These are phyloP conservation scores for Brevipalpus yothersi DNA, from an alignment of 1,140 invertebrate genomes.

Conservation along the genomic window DNA sequence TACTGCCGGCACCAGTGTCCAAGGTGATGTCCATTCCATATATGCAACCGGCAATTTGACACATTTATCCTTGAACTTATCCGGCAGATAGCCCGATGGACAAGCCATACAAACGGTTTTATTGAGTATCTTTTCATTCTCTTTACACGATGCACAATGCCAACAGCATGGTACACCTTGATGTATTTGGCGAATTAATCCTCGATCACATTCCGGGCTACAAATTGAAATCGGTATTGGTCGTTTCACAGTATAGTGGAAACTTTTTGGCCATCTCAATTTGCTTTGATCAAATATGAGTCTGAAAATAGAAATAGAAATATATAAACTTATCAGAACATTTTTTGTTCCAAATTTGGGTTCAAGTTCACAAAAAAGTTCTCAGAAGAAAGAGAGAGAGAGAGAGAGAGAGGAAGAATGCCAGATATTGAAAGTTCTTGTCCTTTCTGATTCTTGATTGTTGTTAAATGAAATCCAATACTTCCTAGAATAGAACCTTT, in stretches of 20 bases:
- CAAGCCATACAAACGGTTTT: constrained; percentile 25
- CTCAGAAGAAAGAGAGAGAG: no score
- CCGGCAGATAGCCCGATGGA: constrained; percentile 33
- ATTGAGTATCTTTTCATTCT: background rate
- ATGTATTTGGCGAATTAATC: constrained; percentile 42
- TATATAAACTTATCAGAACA: background rate
- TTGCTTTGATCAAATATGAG: constrained; percentile 21
- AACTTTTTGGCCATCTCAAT: constrained; percentile 19
- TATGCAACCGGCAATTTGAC: constrained; percentile 27
- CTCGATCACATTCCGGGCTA: constrained; percentile 22
- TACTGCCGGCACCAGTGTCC: constrained; percentile 36
- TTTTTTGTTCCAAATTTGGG: no score
- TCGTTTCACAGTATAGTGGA: constrained; percentile 14
- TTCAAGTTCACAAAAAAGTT: no score
- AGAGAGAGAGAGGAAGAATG: no score
- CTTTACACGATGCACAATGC: constrained; percentile 27
- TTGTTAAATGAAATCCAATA: no score
- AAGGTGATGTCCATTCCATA: constrained; percentile 28
- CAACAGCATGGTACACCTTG: constrained; percentile 78
- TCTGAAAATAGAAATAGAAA: constrained; percentile 12
- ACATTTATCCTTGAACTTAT: constrained; percentile 30
- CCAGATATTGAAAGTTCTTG: no score
- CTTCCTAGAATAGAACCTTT: no score
- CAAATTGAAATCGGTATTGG: constrained; percentile 30
- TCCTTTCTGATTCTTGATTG: no score